A percentile compares a stretch with the other conserved stretches of the same genome.
These are phyloP conservation scores for Tetramorium simillimum DNA, from an alignment of 1,140 invertebrate genomes.

Conservation along the genomic window DNA sequence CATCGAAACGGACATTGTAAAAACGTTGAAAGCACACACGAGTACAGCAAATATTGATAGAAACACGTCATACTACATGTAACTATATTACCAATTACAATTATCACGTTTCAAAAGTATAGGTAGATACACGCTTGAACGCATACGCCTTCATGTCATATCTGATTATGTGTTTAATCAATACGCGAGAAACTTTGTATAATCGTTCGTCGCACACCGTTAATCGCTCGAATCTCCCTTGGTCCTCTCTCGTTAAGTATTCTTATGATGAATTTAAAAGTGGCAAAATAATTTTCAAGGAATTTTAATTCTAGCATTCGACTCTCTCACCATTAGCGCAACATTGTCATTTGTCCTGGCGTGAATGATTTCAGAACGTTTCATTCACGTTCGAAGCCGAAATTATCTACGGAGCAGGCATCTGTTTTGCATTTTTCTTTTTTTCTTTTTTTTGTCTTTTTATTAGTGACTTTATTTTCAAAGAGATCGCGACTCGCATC, in stretches of 20 bases:
- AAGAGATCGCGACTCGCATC: slow-evolving; percentile 13
- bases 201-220: background rate
- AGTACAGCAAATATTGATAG: slow-evolving; percentile 68
- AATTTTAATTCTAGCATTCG: slow-evolving; percentile 40
- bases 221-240: slow-evolving; percentile 36
- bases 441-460: background rate
- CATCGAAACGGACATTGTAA: slow-evolving; percentile 38
- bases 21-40: slow-evolving; percentile 72
- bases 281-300: slow-evolving; percentile 57
- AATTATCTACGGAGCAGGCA: slow-evolving; percentile 14
- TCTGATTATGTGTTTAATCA: slow-evolving; percentile 17
- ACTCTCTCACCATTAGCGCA: slow-evolving; percentile 2
- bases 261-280: slow-evolving; percentile 52
- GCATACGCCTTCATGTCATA: slow-evolving; percentile 9
- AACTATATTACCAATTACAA: slow-evolving; percentile 65
- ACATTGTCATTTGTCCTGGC: slow-evolving; percentile 35
- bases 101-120: slow-evolving; percentile 30
- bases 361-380: background rate
- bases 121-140: slow-evolving; percentile 16
- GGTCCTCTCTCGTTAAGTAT: slow-evolving; percentile 56
- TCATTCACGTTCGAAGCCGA: slow-evolving; percentile 2
- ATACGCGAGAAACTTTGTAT: slow-evolving; percentile 10
- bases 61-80: slow-evolving; percentile 65
- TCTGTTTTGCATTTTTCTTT: background rate
- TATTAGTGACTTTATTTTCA: background rate